Evolutionary conservation across 2,888 invertebrate species (phyloP).

Genomic region (Hypena proboscidalis): DNA sequence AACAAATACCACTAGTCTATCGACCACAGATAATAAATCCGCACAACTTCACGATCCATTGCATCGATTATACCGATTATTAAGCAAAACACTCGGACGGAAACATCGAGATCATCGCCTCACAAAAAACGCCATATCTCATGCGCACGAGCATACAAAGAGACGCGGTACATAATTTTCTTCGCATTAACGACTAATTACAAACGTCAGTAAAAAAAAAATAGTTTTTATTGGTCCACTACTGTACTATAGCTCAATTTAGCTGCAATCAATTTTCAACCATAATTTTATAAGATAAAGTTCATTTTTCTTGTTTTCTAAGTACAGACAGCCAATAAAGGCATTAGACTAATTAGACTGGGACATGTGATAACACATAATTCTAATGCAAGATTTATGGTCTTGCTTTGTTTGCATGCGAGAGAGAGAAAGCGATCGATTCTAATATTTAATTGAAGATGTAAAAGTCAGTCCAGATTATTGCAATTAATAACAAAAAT

Average conservation of each 20-base stretch:
- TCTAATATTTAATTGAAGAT: background rate
- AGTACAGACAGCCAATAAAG: conserved; percentile 12
- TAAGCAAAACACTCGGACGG: conserved; percentile 66
- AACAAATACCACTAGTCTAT: conserved; percentile 7
- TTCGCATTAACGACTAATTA: conserved; percentile 70
- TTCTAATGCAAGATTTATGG: conserved; percentile 29
- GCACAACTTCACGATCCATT: conserved; percentile 55
- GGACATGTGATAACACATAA: conserved; percentile 30
- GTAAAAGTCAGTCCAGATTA: too few species aligned
- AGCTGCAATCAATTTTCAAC: background rate
- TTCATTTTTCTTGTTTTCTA: conserved; percentile 2
- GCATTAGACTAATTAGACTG: conserved; percentile 33
- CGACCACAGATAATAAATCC: conserved; percentile 53
- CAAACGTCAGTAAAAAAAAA: conserved; percentile 42
- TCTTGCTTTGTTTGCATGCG: conserved; percentile 24
- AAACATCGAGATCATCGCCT: conserved; percentile 65
- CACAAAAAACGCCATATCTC: conserved; percentile 57
- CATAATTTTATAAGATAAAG: background rate
- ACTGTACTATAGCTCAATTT: conserved; percentile 7
- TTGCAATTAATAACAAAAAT: too few species aligned
- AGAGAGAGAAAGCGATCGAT: conserved; percentile 14
- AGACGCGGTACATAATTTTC: conserved; percentile 60
- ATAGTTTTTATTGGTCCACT: conserved; percentile 6
- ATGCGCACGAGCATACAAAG: conserved; percentile 56
- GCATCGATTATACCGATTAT: conserved; percentile 70